Conservation (phyloP, 2,888 invertebrate species). For the Melikaiella ostensackeni region DNA sequence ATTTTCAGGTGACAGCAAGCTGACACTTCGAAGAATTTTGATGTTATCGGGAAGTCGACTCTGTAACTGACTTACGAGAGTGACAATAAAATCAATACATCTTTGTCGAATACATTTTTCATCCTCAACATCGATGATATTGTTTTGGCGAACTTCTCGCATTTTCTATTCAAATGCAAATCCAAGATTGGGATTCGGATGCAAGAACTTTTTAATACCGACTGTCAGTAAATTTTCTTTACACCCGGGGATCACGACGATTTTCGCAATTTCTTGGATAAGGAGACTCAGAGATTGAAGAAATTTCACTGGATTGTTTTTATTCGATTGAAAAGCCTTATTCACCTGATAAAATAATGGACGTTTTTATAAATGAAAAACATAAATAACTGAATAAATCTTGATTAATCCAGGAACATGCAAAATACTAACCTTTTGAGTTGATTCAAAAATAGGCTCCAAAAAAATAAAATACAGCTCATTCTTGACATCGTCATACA, state of each 20-base stretch:
- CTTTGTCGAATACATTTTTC: slow-evolving; percentile 43
- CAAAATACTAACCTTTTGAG: too few relatives aligned
- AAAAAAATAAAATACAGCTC: too few relatives aligned
- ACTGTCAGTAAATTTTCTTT: slow-evolving; percentile 33
- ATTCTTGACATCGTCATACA: too few relatives aligned
- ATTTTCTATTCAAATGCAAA: slow-evolving; percentile 47
- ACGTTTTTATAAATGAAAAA: too few relatives aligned
- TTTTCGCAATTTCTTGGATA: not conserved
- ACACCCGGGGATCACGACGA: not conserved
- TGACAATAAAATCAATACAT: slow-evolving; percentile 46
- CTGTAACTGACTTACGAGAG: slow-evolving; percentile 45
- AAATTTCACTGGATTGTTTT: slow-evolving; percentile 40
- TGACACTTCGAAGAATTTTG: too few relatives aligned
- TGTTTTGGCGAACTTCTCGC: slow-evolving; percentile 35
- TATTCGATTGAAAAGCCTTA: slow-evolving; percentile 40
- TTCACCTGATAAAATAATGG: slow-evolving; percentile 6
- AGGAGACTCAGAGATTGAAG: slow-evolving; percentile 40
- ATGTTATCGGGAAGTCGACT: too few relatives aligned
- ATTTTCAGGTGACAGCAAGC: too few relatives aligned
- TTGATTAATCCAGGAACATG: too few relatives aligned
- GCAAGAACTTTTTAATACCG: slow-evolving; percentile 46
- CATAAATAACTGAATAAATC: too few relatives aligned
- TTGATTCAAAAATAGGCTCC: too few relatives aligned
- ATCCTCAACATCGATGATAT: not conserved
- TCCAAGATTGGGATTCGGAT: slow-evolving; percentile 51